Base-by-base conservation (phyloP, 2,113 vertebrate species). In the Gnathonemus echidnorhynchus region DNA sequence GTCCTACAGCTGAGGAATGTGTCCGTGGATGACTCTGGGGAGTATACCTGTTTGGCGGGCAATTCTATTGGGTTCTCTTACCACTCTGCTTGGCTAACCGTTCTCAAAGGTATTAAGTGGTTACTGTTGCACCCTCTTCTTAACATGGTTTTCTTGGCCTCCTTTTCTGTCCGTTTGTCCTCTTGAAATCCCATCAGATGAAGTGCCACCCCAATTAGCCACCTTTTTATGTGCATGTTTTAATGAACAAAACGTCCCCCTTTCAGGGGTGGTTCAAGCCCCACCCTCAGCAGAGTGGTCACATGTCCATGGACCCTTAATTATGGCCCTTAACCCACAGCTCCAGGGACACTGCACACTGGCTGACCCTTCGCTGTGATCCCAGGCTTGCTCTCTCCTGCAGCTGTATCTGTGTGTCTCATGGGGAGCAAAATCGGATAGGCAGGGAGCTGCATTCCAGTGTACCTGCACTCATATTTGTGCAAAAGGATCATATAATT, bases 11-110 rank as follows among this genome's bases (percentile, higher is more conserved):
- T 99, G 95, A 97, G 91, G 95, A 98, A 98, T 95, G 97, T 99
- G 87, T 96, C 95, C 92, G 95, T 96, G 95, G 96, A 96, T 89
- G 98, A 99, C 85, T 95, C 97, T 66, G 98, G 98, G 92, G 96
- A 97, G 91, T 99, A 99, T 96, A 98, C 98, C 92, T 99, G 98
- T 91, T 95, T 98, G 95, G 98, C 98, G 46, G 97, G 95, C 92
- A 99, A 98, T 97, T 97, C 97, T 95, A 98, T 98, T 92, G 98
- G 98, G 89, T 96, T 97, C 92, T 97, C 98, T 31, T 95, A 98
- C 94, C 97, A 98, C 90, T 98, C 98, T 91, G 98, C 98, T 91
- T 99, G 98, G 98, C 97, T 99, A 95, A 96, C 95, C 85, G 97
- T 99, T 88, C 94, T 98, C 92, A 95, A 97, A 94, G 97, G 98